Evolutionary conservation across 2,888 invertebrate species (phyloP).

Genomic region (Euzetes globulus): DNA sequence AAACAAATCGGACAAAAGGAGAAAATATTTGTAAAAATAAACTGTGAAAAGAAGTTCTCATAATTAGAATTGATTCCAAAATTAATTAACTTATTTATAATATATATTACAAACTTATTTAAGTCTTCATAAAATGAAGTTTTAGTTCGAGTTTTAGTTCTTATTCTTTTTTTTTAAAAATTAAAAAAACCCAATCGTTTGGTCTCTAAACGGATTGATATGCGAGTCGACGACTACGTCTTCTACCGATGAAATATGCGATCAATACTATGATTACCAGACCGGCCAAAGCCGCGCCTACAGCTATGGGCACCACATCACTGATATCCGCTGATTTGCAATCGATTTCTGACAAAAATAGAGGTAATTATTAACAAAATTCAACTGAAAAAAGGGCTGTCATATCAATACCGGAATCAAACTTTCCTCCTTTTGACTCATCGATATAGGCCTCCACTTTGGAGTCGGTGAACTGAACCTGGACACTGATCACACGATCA

Average conservation of each 20-base stretch:
- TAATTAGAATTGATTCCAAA: not conserved
- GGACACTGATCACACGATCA: slow-evolving; percentile 1
- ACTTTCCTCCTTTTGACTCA: slow-evolving; percentile 14
- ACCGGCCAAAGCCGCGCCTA: slow-evolving; percentile 83
- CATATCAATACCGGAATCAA: slow-evolving; percentile 19
- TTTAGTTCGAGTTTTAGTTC: not conserved
- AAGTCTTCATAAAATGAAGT: slow-evolving; percentile 7
- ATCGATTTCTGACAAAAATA: not conserved
- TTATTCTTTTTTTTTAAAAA: too few species aligned
- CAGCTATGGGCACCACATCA: slow-evolving; percentile 92
- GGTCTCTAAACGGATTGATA: slow-evolving; percentile 72
- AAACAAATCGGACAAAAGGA: not conserved
- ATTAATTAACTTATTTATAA: not conserved
- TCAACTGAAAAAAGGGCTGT: not conserved
- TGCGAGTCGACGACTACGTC: slow-evolving; percentile 65
- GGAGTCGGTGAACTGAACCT: slow-evolving; percentile 31
- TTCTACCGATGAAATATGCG: slow-evolving; percentile 85
- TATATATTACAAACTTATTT: not conserved
- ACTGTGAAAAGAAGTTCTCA: not conserved
- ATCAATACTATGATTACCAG: slow-evolving; percentile 82
- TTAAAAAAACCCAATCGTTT: too few species aligned
- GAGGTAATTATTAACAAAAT: not conserved
- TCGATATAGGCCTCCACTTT: slow-evolving; percentile 27
- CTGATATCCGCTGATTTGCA: slow-evolving; percentile 47
- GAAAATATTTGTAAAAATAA: not conserved